Conservation (phyloP, 2,888 invertebrate genomes). For the Zootermopsis nevadensis region DNA sequence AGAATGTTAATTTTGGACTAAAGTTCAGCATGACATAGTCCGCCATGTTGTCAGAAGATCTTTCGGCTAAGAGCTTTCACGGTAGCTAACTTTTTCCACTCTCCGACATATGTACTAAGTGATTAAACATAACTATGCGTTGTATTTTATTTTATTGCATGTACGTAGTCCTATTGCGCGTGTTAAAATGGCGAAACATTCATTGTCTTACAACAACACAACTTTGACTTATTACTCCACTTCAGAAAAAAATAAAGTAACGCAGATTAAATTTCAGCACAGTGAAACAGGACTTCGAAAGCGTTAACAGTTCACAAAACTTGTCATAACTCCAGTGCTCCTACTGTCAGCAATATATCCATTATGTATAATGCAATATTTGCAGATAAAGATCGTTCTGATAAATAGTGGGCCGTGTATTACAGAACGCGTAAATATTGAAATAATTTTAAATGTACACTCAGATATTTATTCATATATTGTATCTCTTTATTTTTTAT, state of each 20-base stretch:
- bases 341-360: not conserved
- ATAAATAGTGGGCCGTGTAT: not conserved
- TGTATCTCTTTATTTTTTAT: not conserved
- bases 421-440: not conserved
- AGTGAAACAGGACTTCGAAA: not conserved
- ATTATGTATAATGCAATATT: not conserved
- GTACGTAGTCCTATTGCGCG: too few species aligned
- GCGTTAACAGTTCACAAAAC: not conserved
- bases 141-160: too few species aligned
- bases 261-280: not conserved
- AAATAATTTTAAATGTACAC: not conserved
- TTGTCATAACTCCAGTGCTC: not conserved
- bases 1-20: too few species aligned
- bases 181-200: too few species aligned
- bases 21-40: too few species aligned
- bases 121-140: too few species aligned
- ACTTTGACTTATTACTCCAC: not conserved
- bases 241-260: not conserved
- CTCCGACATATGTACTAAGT: too few species aligned
- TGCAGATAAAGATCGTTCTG: not conserved
- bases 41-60: too few species aligned
- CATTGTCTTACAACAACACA: too few species aligned
- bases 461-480: not conserved
- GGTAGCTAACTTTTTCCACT: too few species aligned
- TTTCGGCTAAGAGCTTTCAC: too few species aligned